A percentile compares a stretch with the other conserved stretches of the same genome.
These are phyloP conservation scores for Barnardius zonarius DNA, from an alignment of 2,113 vertebrate genomes.

Conservation along the genomic window DNA sequence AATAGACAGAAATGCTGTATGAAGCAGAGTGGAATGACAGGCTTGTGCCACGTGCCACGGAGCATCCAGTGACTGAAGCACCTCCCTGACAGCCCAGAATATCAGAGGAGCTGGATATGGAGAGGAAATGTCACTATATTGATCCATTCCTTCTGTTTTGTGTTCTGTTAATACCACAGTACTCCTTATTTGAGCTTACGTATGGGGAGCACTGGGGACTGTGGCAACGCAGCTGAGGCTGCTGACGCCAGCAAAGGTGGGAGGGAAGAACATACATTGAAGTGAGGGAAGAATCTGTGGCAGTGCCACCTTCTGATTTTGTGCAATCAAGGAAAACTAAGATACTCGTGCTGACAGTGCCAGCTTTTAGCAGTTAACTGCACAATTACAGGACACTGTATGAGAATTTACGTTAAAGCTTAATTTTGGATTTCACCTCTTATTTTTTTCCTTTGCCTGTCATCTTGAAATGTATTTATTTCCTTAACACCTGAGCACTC, in stretches of 20 bases:
- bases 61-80: not conserved
- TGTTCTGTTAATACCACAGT: not conserved
- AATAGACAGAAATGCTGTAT: not conserved
- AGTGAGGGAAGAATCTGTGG: not conserved
- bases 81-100: not conserved
- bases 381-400: not conserved
- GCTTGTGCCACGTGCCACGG: not conserved
- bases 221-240: not conserved
- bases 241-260: not conserved
- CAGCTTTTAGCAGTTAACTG: not conserved
- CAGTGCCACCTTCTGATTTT: not conserved
- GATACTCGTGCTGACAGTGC: not conserved
- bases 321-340: not conserved
- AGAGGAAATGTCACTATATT: not conserved
- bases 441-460: not conserved
- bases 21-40: not conserved
- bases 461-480: not conserved
- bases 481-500: not conserved
- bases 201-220: not conserved
- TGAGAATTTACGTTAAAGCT: not conserved
- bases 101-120: not conserved
- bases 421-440: not conserved
- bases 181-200: rapidly evolving
- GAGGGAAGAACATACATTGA: not conserved
- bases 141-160: not conserved